Conservation (phyloP, 2,888 invertebrate species). For the Chrysolina americana region DNA sequence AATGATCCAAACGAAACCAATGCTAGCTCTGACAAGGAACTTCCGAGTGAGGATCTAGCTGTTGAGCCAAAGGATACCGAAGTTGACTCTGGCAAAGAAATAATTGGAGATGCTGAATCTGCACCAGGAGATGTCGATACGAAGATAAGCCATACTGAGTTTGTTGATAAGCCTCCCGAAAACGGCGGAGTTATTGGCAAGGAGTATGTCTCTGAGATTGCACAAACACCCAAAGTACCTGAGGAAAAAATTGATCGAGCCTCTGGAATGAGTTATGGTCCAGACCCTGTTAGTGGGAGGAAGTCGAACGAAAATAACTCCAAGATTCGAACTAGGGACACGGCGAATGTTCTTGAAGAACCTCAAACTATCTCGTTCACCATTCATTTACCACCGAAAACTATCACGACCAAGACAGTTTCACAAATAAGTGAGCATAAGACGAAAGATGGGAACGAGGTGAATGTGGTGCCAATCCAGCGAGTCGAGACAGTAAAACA, state of each 20-base stretch:
- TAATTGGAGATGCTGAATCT: background rate
- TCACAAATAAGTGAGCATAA: background rate
- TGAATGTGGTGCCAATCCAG: background rate
- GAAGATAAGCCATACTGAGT: no score
- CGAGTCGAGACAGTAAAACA: background rate
- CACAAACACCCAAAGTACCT: background rate
- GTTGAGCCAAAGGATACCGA: no score
- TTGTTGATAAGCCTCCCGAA: no score
- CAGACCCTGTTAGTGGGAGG: background rate
- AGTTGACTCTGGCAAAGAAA: background rate
- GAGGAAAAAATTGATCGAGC: background rate
- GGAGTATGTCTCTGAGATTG: background rate
- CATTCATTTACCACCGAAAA: conserved; percentile 18
- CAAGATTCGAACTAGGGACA: background rate
- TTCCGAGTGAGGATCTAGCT: no score
- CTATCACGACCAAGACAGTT: conserved; percentile 12
- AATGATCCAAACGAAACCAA: background rate
- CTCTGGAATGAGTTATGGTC: background rate
- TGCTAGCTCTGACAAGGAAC: no score
- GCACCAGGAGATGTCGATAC: background rate
- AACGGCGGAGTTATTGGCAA: background rate
- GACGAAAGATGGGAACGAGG: background rate
- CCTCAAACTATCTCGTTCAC: conserved; percentile 11
- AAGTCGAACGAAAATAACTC: background rate
- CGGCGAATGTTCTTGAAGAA: background rate